Evolutionary conservation across 1,140 invertebrate genomes (phyloP).

Genomic region (Drosophila aff.): DNA sequence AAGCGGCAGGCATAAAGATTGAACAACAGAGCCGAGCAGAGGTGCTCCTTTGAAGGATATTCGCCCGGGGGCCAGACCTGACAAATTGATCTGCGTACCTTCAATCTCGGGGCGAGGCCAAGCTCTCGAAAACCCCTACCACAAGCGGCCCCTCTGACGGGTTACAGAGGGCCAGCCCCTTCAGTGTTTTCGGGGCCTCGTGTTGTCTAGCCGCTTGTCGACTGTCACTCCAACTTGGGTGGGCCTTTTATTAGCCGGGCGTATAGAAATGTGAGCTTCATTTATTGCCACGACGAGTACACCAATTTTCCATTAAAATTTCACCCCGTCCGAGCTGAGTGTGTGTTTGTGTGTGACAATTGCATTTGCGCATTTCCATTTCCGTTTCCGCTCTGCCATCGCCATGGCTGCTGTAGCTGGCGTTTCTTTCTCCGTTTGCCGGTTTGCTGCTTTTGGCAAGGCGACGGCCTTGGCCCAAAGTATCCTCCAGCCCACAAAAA

Average conservation of each 20-base stretch:
- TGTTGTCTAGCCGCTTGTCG: conserved; percentile 52
- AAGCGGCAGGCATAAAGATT: conserved; percentile 44
- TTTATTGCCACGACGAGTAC: conserved; percentile 58
- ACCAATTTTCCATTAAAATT: conserved; percentile 76
- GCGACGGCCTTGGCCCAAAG: conserved; percentile 52
- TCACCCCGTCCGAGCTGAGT: conserved; percentile 24
- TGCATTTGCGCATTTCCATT: conserved; percentile 71
- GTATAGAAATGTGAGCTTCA: conserved; percentile 59
- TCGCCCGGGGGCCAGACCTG: conserved; percentile 7
- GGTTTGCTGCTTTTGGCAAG: conserved; percentile 53
- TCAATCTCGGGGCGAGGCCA: conserved; percentile 2
- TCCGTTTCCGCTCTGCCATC: conserved; percentile 56
- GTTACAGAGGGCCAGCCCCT: conserved; percentile 46
- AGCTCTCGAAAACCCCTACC: conserved; percentile 3
- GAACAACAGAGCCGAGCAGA: neutral
- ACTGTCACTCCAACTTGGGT: conserved; percentile 31
- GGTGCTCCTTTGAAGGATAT: conserved; percentile 25
- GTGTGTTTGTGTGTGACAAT: conserved; percentile 55
- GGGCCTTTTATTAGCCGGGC: conserved; percentile 62
- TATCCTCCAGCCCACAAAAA: neutral
- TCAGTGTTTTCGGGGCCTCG: conserved; percentile 45
- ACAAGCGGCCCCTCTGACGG: conserved; percentile 6
- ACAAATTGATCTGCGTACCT: conserved; percentile 37
- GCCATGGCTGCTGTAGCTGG: conserved; percentile 32
- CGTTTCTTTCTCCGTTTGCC: conserved; percentile 36